These are phyloP conservation scores for Dryobotodes eremita DNA, from an alignment of 2,888 invertebrate genomes.

Conservation along the genomic window DNA sequence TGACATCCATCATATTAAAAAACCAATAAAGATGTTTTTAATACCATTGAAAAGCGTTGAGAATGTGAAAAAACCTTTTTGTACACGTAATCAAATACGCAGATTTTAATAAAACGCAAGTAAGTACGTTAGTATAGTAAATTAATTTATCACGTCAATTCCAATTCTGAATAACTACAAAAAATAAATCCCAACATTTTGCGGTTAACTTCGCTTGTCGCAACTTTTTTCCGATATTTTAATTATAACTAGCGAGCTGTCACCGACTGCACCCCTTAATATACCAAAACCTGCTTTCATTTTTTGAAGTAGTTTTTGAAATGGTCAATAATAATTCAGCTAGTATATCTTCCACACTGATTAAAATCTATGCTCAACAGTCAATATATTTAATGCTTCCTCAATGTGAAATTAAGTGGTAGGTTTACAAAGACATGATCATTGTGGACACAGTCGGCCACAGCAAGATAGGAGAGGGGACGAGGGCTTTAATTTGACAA, in stretches of 20 bases:
- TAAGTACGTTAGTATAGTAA: conserved; percentile 26
- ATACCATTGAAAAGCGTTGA: conserved; percentile 8
- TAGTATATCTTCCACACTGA: neutral
- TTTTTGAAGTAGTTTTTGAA: neutral
- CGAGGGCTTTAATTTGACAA: too few relatives aligned
- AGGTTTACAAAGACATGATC: too few relatives aligned
- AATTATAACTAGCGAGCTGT: conserved; percentile 55
- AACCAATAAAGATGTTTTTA: conserved; percentile 17
- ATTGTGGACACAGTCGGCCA: too few relatives aligned
- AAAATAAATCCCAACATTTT: conserved; percentile 39
- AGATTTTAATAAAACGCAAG: conserved; percentile 42
- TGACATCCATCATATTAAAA: conserved; percentile 7
- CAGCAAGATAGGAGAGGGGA: too few relatives aligned
- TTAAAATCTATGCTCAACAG: neutral
- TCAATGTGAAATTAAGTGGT: too few relatives aligned
- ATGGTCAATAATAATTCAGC: neutral
- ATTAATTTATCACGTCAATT: conserved; percentile 39
- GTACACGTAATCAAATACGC: conserved; percentile 7
- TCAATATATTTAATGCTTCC: too few relatives aligned
- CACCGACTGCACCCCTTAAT: conserved; percentile 27
- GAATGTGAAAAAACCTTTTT: conserved; percentile 27
- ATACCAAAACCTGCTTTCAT: conserved; percentile 10
- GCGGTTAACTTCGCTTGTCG: conserved; percentile 39
- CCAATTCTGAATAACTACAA: conserved; percentile 22
- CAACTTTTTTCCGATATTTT: conserved; percentile 59